Evolutionary conservation across 2,888 invertebrate genomes (phyloP).

Genomic region (Monopis laevigella): DNA sequence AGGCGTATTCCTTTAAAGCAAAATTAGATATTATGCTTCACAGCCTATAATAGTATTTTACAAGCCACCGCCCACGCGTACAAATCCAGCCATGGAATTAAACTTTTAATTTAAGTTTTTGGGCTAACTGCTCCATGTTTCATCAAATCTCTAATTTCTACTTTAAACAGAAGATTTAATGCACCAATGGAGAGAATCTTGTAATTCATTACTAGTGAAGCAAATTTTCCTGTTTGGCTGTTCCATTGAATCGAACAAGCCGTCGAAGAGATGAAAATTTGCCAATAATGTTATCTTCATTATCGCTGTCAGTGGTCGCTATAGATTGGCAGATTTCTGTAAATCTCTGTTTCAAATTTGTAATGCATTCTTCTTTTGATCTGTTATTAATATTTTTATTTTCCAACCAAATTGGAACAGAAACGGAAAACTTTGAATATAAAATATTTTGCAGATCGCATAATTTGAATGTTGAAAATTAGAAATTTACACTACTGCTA

Average conservation of each 20-base stretch:
- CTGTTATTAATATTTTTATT: neutral
- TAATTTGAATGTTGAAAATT: slow-evolving; percentile 12
- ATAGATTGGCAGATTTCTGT: neutral
- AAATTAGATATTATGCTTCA: slow-evolving; percentile 17
- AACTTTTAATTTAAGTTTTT: slow-evolving; percentile 9
- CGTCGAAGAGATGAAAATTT: neutral
- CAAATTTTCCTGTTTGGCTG: neutral
- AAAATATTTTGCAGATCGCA: slow-evolving; percentile 13
- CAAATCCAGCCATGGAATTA: slow-evolving; percentile 13
- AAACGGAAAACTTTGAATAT: slow-evolving; percentile 8
- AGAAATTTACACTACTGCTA: slow-evolving; percentile 18
- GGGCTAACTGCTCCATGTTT: slow-evolving; percentile 7
- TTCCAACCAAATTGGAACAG: slow-evolving; percentile 12
- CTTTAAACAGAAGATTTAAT: neutral
- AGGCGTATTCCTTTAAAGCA: slow-evolving; percentile 16
- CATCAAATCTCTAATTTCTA: slow-evolving; percentile 4
- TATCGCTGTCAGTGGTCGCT: neutral
- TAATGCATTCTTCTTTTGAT: neutral
- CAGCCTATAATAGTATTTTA: slow-evolving; percentile 9
- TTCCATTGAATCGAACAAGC: neutral
- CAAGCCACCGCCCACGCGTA: slow-evolving; percentile 18
- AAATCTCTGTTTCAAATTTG: neutral
- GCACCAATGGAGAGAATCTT: neutral
- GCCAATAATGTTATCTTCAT: neutral
- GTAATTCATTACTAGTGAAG: neutral